These are phyloP conservation scores for Odontophorus gujanensis DNA, from an alignment of 2,113 vertebrate species.

Conservation along the genomic window DNA sequence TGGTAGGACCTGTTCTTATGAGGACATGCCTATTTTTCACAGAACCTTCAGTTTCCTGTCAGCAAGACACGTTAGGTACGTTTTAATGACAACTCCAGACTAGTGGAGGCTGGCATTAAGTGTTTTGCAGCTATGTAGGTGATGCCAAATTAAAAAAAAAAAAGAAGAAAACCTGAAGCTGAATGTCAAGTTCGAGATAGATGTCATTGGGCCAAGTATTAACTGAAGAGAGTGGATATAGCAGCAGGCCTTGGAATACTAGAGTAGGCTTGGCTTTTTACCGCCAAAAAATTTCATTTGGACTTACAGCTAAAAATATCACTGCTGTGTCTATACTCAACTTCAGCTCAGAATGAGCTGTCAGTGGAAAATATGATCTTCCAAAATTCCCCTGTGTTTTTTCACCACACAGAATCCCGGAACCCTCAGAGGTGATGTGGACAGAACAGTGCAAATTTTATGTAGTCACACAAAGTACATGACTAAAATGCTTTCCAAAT, in stretches of 20 bases:
- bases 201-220: conserved; percentile 3
- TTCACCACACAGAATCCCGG: conserved; percentile 1
- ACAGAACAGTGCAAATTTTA: conserved; percentile 25
- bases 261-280: neutral
- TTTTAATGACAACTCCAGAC: conserved; percentile 55
- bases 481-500: conserved; percentile 1
- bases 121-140: neutral
- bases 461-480: neutral
- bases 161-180: conserved; percentile 3
- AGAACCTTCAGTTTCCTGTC: conserved; percentile 14
- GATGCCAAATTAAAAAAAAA: neutral
- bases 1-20: neutral
- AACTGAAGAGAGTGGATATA: conserved; percentile 30
- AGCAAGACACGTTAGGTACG: neutral
- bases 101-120: neutral
- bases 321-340: neutral
- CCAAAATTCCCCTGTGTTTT: conserved; percentile 36
- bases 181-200: conserved; percentile 6
- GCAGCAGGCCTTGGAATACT: neutral
- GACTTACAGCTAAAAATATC: conserved; percentile 34
- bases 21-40: neutral
- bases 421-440: conserved; percentile 10
- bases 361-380: conserved; percentile 40
- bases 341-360: conserved; percentile 39
- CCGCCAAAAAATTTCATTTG: neutral